Evolutionary conservation across 2,797 vertebrate species (phyloP), one percentile per base, ranked within the genome.

Genomic region (Acipenser transmontanus): DNA sequence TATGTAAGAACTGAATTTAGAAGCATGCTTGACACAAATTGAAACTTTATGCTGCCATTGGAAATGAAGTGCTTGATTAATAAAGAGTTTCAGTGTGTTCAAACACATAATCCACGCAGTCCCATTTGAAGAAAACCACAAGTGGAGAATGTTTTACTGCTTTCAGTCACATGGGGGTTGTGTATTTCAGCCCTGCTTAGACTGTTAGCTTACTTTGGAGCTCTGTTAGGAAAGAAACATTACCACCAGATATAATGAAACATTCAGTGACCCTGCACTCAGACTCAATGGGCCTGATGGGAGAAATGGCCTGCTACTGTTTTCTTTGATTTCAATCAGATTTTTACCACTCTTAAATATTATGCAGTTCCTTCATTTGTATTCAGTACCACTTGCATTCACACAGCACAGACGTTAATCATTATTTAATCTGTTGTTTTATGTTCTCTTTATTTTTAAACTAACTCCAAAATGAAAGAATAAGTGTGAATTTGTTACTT

Each of bases 131-230:
- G 93, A 89, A 93, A 94, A 94, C 87, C 89, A 74, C 93, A 94
- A 94, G 88, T 89, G 92, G 91, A 93, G 93, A 93, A 94, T 90
- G 93, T 93, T 94, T 91, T 92, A 92, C 93, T 91, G 91, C 93
- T 94, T 93, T 86, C 91, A 91, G 92, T 96, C 95, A 94, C 94
- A 91, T 91, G 94, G 92, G 94, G 93, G 89, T 93, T 94, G 90
- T 93, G 87, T 92, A 81, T 94, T 96, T 93, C 85, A 87, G 87
- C 83, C 86, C 80, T 78, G 88, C 87, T 91, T 89, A 88, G 78
- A 89, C 89, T 85, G 92, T 91, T 84, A 89, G 94, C 93, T 96
- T 95, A 95, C 93, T 94, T 96, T 95, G 93, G 94, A 95, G 91
- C 85, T 78, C 74, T 86, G 77, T 80, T 90, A 92, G 90, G 92